Evolutionary conservation across 1,140 invertebrate species (phyloP).

Genomic region (Diploscapter pachys): DNA sequence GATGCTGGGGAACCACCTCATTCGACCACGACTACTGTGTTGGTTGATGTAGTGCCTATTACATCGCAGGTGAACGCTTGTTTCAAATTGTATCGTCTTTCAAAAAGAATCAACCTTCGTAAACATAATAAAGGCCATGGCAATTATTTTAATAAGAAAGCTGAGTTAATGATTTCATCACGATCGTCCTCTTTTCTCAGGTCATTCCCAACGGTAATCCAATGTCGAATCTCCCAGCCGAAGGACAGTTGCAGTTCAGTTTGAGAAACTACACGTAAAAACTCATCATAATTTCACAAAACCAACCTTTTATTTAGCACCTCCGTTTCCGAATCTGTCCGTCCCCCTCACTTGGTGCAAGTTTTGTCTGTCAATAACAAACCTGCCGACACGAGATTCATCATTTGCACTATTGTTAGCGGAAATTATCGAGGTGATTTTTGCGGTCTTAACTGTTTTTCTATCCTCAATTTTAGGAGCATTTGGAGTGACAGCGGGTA

Average conservation of each 20-base stretch:
- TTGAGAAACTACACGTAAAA: conserved; percentile 50
- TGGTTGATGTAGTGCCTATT: conserved; percentile 41
- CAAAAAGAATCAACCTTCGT: neutral
- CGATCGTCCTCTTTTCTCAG: neutral
- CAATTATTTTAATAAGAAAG: no score
- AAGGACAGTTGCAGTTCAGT: conserved; percentile 45
- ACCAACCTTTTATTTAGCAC: conserved; percentile 31
- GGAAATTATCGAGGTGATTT: conserved; percentile 52
- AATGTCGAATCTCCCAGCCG: conserved; percentile 11
- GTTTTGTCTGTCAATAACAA: conserved; percentile 50
- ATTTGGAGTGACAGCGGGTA: conserved; percentile 23
- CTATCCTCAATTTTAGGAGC: conserved; percentile 12
- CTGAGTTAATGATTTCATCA: no score
- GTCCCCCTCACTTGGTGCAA: conserved; percentile 50
- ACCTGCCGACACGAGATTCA: conserved; percentile 53
- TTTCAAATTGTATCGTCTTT: conserved; percentile 14
- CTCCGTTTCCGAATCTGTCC: conserved; percentile 49
- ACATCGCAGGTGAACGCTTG: conserved; percentile 5
- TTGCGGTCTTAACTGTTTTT: conserved; percentile 20
- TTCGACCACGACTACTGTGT: conserved; percentile 44
- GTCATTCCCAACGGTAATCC: conserved; percentile 1
- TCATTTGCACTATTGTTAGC: conserved; percentile 50
- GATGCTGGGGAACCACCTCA: conserved; percentile 49
- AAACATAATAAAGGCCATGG: no score
- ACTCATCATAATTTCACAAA: conserved; percentile 2